Conservation (phyloP, 1,140 invertebrate genomes). For the Drosophila bipectinata region DNA sequence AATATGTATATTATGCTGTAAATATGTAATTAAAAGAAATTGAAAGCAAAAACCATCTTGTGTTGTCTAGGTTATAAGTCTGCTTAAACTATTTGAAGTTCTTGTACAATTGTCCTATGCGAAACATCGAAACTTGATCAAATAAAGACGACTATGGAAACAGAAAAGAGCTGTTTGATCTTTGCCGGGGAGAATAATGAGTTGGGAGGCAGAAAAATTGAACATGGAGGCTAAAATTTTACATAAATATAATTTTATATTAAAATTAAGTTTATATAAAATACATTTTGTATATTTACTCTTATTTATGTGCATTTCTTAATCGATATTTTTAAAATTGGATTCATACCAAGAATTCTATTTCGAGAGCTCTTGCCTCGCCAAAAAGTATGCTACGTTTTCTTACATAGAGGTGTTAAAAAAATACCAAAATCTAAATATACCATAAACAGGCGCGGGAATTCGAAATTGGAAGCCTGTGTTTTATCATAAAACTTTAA, state of each 20-base stretch:
- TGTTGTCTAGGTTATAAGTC: slow-evolving; percentile 56
- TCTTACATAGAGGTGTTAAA: background rate
- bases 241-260: no score
- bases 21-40: slow-evolving; percentile 65
- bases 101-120: slow-evolving; percentile 57
- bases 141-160: slow-evolving; percentile 49
- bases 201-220: no score
- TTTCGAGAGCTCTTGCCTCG: background rate
- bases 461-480: background rate
- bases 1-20: slow-evolving; percentile 65
- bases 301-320: background rate
- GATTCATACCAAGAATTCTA: background rate
- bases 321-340: background rate
- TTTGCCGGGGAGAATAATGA: no score
- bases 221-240: no score
- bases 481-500: background rate
- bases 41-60: slow-evolving; percentile 7
- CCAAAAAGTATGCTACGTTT: background rate
- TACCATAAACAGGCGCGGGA: background rate
- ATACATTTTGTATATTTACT: no score
- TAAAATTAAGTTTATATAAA: no score
- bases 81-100: slow-evolving; percentile 21
- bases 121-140: slow-evolving; percentile 35
- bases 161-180: background rate
- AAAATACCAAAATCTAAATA: background rate